phyloP scores from a whole-genome alignment of 1,140 invertebrate genomes.

The Brachionus plicatilis region DNA sequence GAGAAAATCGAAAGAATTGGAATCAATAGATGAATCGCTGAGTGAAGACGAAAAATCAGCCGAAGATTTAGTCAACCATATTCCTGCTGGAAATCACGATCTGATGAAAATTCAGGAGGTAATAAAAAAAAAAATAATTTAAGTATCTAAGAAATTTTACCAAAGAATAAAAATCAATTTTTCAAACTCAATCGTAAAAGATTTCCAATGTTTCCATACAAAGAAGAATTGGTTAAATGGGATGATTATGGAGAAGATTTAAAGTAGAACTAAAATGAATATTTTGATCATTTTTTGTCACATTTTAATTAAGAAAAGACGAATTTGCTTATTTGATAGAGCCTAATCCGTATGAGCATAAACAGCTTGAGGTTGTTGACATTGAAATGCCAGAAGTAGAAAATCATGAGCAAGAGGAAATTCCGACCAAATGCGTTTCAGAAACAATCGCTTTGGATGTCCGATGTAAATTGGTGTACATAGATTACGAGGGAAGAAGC shows the following conservation, averaged over 20 bases:
- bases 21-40: slow-evolving; percentile 33
- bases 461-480: slow-evolving; percentile 79
- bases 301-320: background rate
- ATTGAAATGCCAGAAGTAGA: slow-evolving; percentile 39
- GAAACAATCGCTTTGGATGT: slow-evolving; percentile 70
- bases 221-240: slow-evolving; percentile 83
- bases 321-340: slow-evolving; percentile 21
- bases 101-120: slow-evolving; percentile 32
- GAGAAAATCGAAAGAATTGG: slow-evolving; percentile 44
- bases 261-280: slow-evolving; percentile 46
- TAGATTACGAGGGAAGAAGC: slow-evolving; percentile 95
- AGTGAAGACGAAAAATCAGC: slow-evolving; percentile 29
- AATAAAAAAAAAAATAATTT: background rate
- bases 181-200: slow-evolving; percentile 88
- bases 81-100: slow-evolving; percentile 29
- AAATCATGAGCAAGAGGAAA: slow-evolving; percentile 47
- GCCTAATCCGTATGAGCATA: background rate
- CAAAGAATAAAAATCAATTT: slow-evolving; percentile 60
- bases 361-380: background rate
- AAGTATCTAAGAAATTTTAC: too few species aligned
- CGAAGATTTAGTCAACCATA: background rate
- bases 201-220: slow-evolving; percentile 91
- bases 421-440: slow-evolving; percentile 71
- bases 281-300: background rate
- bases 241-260: slow-evolving; percentile 94